Evolutionary conservation across 2,113 vertebrate genomes (phyloP), one percentile per base, ranked within the genome.

Genomic region (Meriones unguiculatus): DNA sequence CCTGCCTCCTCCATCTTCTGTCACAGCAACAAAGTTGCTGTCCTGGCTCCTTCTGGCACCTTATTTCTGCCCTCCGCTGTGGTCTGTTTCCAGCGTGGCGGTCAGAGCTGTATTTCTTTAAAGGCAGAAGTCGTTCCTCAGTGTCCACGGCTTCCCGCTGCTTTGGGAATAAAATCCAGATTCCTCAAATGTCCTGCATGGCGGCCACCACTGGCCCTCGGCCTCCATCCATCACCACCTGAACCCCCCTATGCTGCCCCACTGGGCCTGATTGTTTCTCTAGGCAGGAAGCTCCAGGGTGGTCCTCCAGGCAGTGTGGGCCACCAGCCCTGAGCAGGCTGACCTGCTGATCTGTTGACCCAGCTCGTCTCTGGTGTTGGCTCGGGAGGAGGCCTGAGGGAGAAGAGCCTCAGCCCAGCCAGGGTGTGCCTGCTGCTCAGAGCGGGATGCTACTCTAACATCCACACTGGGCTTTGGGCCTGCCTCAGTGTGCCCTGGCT

Each of bases 351-450:
- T 24, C 86, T 25, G 50, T 73, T 28, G 67, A 88, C 35, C 35
- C 12, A 18, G 52, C 30, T 32, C 13, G 0, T 70, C 86, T 52
- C 46, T 52, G 64, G 65, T 54, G 30, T 30, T 54, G 46, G 52
- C 64, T 62, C 52, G 24, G 35, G 3, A n/a, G 30, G 32, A 52
- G 46, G 46, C 20, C 41, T 30, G 17, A 38, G 69, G 69, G n/a
- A 72, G 12, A 59, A 98, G 77, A 97, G 97, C 97, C 91, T 64
- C 97, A 97, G 94, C 8, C 1, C 97, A 97, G 94, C 10, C 1
- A 87, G 95, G 70, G 91, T 32, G 88, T 81, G 35, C 24, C 96
- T 97, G 81, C 95, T 46, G 38, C 20, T 65, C 9, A 25, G 9
- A 18, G 25, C 9, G 11, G 32, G 17, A 22, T 46, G 93, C 96